These are phyloP conservation scores for Scolopax bukidnonensis DNA, from an alignment of 2,797 vertebrate species.

Conservation along the genomic window DNA sequence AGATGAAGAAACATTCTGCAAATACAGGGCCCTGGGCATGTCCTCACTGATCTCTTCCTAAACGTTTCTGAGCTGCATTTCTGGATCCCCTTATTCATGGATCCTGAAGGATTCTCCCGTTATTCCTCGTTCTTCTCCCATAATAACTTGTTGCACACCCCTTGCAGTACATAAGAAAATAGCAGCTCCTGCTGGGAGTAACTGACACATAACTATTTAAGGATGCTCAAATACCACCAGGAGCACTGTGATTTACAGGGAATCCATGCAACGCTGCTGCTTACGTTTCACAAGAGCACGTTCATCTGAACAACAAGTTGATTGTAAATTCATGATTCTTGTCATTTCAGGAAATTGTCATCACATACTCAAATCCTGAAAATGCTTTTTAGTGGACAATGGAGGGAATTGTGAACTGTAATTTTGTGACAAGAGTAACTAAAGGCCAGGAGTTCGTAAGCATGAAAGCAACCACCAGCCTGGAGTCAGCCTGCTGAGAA, in stretches of 20 bases:
- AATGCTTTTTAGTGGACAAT: background rate
- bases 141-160: background rate
- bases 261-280: accelerated
- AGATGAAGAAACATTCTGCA: accelerated
- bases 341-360: background rate
- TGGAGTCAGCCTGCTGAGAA: background rate
- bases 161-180: background rate
- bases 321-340: background rate
- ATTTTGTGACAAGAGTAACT: background rate
- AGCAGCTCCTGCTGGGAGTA: background rate
- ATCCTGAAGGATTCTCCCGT: background rate
- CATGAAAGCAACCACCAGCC: background rate
- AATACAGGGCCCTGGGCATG: background rate
- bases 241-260: background rate
- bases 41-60: background rate
- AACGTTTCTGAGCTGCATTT: background rate
- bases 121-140: background rate
- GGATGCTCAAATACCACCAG: background rate
- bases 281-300: background rate
- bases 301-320: background rate
- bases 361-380: background rate
- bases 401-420: background rate
- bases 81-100: background rate
- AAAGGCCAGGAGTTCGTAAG: background rate
- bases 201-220: background rate